Percentiles rank a stretch among this genome's conserved stretches.
Conservation (phyloP, 2,888 invertebrate genomes). For the Cephus runcator region DNA sequence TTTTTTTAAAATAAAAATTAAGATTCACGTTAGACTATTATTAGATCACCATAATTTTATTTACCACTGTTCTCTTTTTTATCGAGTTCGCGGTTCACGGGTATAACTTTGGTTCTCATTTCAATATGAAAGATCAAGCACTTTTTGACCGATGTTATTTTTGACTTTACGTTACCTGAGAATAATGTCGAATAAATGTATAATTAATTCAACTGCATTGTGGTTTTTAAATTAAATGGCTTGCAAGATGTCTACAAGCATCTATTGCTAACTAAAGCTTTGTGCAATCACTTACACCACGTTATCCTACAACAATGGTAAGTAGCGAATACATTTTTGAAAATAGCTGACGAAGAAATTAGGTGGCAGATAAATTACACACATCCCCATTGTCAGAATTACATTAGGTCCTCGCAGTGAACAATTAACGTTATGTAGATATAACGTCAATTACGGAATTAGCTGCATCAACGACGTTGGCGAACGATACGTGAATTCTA, state of each 20-base stretch:
- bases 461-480: not conserved
- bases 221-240: not conserved
- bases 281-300: not conserved
- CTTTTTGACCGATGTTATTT: not conserved
- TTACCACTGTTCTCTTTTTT: not conserved
- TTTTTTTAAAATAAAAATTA: not conserved
- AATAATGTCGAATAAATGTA: not conserved
- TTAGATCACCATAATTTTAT: not conserved
- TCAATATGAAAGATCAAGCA: not conserved
- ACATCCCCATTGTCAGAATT: not conserved
- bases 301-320: not conserved
- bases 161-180: conserved; percentile 4
- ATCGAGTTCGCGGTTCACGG: not conserved
- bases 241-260: not conserved
- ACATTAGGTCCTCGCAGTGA: not conserved
- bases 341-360: not conserved
- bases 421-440: not conserved
- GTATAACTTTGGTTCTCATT: not conserved
- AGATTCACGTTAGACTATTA: not conserved
- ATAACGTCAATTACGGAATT: not conserved
- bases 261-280: not conserved
- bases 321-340: not conserved
- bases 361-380: not conserved
- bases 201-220: not conserved
- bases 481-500: not conserved